Evolutionary conservation across 2,113 vertebrate genomes (phyloP), one percentile per base, ranked within the genome.

Genomic region (Crotalus viridis): DNA sequence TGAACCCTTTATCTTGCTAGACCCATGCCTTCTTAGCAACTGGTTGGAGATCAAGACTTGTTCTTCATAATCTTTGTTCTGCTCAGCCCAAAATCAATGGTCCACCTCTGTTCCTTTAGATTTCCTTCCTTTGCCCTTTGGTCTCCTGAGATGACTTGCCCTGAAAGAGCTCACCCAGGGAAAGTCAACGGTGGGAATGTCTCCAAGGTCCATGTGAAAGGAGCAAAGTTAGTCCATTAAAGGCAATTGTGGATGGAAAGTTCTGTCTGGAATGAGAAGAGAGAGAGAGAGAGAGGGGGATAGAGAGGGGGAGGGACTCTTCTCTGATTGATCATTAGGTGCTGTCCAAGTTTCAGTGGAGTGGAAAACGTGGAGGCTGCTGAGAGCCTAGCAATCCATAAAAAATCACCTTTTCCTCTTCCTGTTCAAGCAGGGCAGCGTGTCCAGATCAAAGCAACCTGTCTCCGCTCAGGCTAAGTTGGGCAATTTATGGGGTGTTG

Each of bases 341-440:
- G 96, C 96, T 98, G 97, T 98, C 98, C 98, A 96, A 97, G 96
- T 97, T 97, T 97, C 97, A 97, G 94, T 97, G 97, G 97, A 97
- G 97, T 98, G 96, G 97, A 97, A 98, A 98, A 97, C 97, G 96
- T 96, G 96, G 95, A 96, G 96, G 96, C 92, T 96, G 94, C 90
- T 95, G 96, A 87, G 88, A 93, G 97, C 95, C 95, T 95, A 97
- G 95, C 95, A 97, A 97, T 95, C 97, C 97, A 97, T 98, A 98
- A 97, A 98, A 97, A 98, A 97, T 97, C 96, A 95, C 94, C 95
- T 96, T 96, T 98, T 98, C 98, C 97, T 97, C 97, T 98, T 98
- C 97, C 97, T 97, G 97, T 98, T 96, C 95, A 92, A 94, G 97
- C 94, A 95, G 96, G 96, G 97, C 95, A 95, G 96, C 97, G 96